Base-by-base conservation (phyloP, 2,797 vertebrate species). In the Ctenopoma multispine region DNA sequence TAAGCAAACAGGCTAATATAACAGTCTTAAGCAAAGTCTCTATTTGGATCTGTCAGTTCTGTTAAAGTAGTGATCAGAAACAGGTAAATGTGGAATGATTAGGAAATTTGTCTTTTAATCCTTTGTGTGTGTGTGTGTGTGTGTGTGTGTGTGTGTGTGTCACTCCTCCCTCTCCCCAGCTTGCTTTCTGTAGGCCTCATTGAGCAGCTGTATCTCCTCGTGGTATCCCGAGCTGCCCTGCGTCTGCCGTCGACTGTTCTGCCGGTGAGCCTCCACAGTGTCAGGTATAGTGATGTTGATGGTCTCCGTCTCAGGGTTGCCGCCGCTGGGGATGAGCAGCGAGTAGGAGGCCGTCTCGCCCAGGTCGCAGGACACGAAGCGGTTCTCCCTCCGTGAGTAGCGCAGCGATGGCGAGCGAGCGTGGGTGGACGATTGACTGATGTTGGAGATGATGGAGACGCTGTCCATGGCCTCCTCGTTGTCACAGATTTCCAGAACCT, bases 401-500 rank as follows among this genome's bases (percentile, higher is more conserved):
- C 98, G 97, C 61, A 99, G 89, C 0, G 98, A 99, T 0, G 98
- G 98, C 0, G 98, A 99, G 40, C 98, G 95, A 20, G 96, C 94
- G 50, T 97, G 96, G 0, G 95, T 65, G 2, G 97, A 99, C 4
- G 98, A 98, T 90, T 99, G 98, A 83, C 98, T 99, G 93, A 99
- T 99, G 87, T 96, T 99, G 65, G 97, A 99, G 77, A 99, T 89
- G 82, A 99, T 99, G 12, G 98, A 99, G 80, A 99, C 97, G 0
- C 97, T 98, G 89, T 99, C 98, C 96, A 97, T 93, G 56, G 96
- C 97, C 87, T 98, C 97, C 56, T 98, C 96, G 0, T 97, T 96
- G 86, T 97, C 96, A 18, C 98, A 99, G 64, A 99, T 99, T 91
- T 99, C 98, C 77, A 99, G 94, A n/a, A 99, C 98, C 71, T 99